Conservation (phyloP, 23 tunicate species). For the Botrylloides violaceus region DNA sequence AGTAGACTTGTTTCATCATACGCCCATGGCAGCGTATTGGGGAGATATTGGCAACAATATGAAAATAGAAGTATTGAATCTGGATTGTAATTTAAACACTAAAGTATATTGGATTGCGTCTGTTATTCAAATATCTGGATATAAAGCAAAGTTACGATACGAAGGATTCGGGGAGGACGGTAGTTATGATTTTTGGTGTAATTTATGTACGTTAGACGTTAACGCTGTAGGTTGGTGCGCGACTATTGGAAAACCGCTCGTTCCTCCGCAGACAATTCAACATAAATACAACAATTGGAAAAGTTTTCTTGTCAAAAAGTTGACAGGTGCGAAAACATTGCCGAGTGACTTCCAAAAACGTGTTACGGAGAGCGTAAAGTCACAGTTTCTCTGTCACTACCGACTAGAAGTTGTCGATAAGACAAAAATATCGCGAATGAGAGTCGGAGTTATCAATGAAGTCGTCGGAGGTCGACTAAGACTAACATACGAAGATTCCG, state of each 20-base stretch:
- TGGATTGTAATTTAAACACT: conserved; percentile 62
- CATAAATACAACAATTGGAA: conserved; percentile 85
- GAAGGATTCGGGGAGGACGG: conserved; percentile 63
- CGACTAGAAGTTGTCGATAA: conserved; percentile 88
- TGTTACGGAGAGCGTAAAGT: conserved; percentile 51
- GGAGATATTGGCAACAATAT: conserved; percentile 69
- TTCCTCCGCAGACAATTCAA: conserved; percentile 79
- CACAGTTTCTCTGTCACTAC: conserved; percentile 47
- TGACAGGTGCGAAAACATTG: conserved; percentile 79
- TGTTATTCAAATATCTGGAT: conserved; percentile 64
- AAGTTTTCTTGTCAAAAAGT: conserved; percentile 52
- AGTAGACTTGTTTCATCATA: conserved; percentile 65
- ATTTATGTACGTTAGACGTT: conserved; percentile 75
- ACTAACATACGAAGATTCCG: conserved; percentile 77
- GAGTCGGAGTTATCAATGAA: conserved; percentile 77
- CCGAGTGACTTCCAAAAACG: conserved; percentile 76
- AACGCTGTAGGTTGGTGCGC: conserved; percentile 99
- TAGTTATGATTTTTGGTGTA: conserved; percentile 81
- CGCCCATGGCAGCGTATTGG: conserved; percentile 73
- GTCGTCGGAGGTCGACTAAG: conserved; percentile 65
- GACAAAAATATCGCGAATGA: conserved; percentile 61
- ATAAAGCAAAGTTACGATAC: conserved; percentile 62
- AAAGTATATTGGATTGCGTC: conserved; percentile 94
- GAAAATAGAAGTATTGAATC: conserved; percentile 84
- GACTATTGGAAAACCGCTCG: conserved; percentile 85